Base-by-base conservation (phyloP, 1,140 invertebrate genomes). In the Cryptotermes secundus region DNA sequence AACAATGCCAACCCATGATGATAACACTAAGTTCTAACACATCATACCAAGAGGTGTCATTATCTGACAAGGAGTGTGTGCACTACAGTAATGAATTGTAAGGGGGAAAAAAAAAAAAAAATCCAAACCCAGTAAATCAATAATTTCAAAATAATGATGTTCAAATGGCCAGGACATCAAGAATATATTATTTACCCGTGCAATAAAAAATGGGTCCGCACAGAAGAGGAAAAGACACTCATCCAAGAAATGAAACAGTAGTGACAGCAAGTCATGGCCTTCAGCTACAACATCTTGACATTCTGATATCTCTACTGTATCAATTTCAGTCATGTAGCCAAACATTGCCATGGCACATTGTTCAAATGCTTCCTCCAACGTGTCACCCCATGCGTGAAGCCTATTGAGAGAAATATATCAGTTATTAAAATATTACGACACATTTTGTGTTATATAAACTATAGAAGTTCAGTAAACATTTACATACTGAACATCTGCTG, bases 301-400 rank as follows among this genome's bases (percentile, higher is more conserved):
- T 86, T 95, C 91, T 86, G 92, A 92, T 85, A 98, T 96, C 87
- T 98, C 94, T 1, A 99, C 96, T 85, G 92, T 94, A 1, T 95
- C 93, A 84, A 99, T 91, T 87, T 99, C 97, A 26, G 98, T 99
- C 96, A 99, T 99, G 88, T 99, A 99, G 10, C 93, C 96, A 91
- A 97, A 99, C 98, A 99, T 99, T 1, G 96, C 95, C 87, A 97
- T 94, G 9, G 96, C 97, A 88, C 96, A 96, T 91, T 99, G 97
- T 90, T 99, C 98, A 90, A 99, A 99, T 0, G 98, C 95, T 91
- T 99, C 98, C 88, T 94, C 90, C 36, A 99, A 88, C 83, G 91
- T 94, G 80, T 94, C 92, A n/a, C 98, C 98, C 98, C 98, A 99
- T 84, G 96, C 92, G 89, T 98, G 97, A 81, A 98, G 90, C 89